Evolutionary conservation across 2,888 invertebrate species (phyloP).

Genomic region (Polymixis lichenea): DNA sequence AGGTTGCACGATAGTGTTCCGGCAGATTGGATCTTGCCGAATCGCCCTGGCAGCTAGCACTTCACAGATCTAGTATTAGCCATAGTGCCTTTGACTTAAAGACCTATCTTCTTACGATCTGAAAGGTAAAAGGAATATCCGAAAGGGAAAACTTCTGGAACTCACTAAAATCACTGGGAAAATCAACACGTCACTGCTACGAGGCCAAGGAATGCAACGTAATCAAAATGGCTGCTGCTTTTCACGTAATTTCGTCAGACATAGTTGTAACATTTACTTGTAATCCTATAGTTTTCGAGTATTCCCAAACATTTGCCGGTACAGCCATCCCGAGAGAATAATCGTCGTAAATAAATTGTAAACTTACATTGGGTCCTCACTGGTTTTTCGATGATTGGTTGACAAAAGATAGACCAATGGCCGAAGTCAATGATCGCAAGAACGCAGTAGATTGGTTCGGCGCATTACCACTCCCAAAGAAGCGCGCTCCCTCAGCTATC

Average conservation of each 20-base stretch:
- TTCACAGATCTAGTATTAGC: background rate
- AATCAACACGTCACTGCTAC: slow-evolving; percentile 82
- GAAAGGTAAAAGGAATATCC: background rate
- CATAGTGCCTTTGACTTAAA: slow-evolving; percentile 4
- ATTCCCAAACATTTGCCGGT: slow-evolving; percentile 68
- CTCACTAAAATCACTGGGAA: slow-evolving; percentile 60
- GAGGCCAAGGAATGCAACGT: slow-evolving; percentile 82
- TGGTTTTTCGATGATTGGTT: slow-evolving; percentile 97
- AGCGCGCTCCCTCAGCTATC: slow-evolving; percentile 82
- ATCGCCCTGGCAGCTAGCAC: background rate
- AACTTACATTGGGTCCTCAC: slow-evolving; percentile 90
- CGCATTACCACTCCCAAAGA: slow-evolving; percentile 92
- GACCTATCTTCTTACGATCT: background rate
- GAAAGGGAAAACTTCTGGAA: slow-evolving; percentile 17
- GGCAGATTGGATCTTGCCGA: slow-evolving; percentile 9
- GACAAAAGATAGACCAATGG: slow-evolving; percentile 96
- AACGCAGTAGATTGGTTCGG: slow-evolving; percentile 93
- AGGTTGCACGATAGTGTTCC: slow-evolving; percentile 43
- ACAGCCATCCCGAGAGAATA: slow-evolving; percentile 77
- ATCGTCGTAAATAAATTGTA: slow-evolving; percentile 84
- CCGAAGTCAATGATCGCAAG: slow-evolving; percentile 94
- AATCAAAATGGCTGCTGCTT: slow-evolving; percentile 88
- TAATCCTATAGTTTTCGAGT: slow-evolving; percentile 68
- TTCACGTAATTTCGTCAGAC: slow-evolving; percentile 78
- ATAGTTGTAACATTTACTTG: slow-evolving; percentile 65